Conservation (phyloP, 2,888 invertebrate genomes). For the Apocheima hispidaria region DNA sequence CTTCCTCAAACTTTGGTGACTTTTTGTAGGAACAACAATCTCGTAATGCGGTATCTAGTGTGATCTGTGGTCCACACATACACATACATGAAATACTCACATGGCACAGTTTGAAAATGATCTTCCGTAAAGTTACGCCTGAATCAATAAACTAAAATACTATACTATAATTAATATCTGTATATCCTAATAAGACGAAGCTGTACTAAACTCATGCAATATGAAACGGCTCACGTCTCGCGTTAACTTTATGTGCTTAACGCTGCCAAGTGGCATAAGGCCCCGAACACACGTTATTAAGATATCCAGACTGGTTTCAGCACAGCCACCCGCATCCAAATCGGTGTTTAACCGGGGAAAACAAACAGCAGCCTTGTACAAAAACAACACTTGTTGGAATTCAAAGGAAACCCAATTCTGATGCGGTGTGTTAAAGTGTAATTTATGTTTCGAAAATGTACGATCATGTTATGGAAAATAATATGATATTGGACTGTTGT, state of each 20-base stretch:
- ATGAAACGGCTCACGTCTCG: constrained; percentile 6
- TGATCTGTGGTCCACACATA: too few species aligned
- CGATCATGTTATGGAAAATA: constrained; percentile 14
- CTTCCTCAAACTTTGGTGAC: too few species aligned
- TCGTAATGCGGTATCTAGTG: too few species aligned
- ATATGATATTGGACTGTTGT: constrained; percentile 8
- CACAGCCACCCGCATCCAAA: constrained; percentile 22
- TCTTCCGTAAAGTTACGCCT: too few species aligned
- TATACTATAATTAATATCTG: background rate
- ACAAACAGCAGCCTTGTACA: constrained; percentile 14
- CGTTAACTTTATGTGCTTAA: constrained; percentile 9
- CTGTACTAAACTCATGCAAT: constrained; percentile 11
- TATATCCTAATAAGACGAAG: background rate
- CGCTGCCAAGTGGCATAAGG: constrained; percentile 12
- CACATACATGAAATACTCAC: too few species aligned
- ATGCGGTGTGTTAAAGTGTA: background rate
- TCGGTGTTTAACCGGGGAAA: constrained; percentile 21
- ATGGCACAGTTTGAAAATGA: too few species aligned
- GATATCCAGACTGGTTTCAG: constrained; percentile 12
- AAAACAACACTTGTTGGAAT: background rate
- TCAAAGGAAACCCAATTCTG: background rate
- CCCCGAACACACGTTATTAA: constrained; percentile 24
- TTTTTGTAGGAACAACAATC: too few species aligned
- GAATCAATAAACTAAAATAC: too few species aligned
- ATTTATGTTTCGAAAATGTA: background rate